Percentiles rank a stretch among this genome's conserved stretches.
Evolutionary conservation across 2,113 vertebrate species (phyloP).

Genomic region (Rhinopomastus cyanomelas): DNA sequence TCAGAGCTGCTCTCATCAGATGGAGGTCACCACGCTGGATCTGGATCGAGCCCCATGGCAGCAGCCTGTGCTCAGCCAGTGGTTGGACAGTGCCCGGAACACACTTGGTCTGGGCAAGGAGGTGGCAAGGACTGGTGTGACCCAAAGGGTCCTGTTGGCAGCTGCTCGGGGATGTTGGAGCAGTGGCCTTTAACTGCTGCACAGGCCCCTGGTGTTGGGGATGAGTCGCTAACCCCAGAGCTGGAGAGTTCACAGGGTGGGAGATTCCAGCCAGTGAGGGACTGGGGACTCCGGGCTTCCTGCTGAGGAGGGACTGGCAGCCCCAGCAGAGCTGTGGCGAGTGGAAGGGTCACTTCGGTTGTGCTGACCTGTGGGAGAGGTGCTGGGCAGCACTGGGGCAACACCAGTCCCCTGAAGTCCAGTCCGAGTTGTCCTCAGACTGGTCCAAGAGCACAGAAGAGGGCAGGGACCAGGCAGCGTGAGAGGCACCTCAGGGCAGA

Average conservation of each 20-base stretch:
- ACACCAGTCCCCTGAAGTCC: not conserved
- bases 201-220: rapidly evolving
- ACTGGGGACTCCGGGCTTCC: not conserved
- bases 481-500: not conserved
- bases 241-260: rapidly evolving
- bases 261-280: too few relatives aligned
- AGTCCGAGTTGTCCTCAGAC: rapidly evolving
- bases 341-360: not conserved
- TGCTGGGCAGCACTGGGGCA: not conserved
- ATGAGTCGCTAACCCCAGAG: rapidly evolving
- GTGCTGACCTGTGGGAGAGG: not conserved
- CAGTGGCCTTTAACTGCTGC: not conserved
- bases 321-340: not conserved
- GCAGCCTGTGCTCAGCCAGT: not conserved
- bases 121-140: not conserved
- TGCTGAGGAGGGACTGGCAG: not conserved
- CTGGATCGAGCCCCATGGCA: not conserved
- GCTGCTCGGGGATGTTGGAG: not conserved
- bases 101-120: rapidly evolving
- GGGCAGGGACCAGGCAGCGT: not conserved
- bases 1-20: not conserved
- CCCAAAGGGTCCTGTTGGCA: not conserved
- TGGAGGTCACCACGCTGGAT: not conserved
- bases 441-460: not conserved
- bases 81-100: rapidly evolving